These are phyloP conservation scores for Phymastichus coffea DNA, from an alignment of 1,140 invertebrate genomes.

Conservation along the genomic window DNA sequence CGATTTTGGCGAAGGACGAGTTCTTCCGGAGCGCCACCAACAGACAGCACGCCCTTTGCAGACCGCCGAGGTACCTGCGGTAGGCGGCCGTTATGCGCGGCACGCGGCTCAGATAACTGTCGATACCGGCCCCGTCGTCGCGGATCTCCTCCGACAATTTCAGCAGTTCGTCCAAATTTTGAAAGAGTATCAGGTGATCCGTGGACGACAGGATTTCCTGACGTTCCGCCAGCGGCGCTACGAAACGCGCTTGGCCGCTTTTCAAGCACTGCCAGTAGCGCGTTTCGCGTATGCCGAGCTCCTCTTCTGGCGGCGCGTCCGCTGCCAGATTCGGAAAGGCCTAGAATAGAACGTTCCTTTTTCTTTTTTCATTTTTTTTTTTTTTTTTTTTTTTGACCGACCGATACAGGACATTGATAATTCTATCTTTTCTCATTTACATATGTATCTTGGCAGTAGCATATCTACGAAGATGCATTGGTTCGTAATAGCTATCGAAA, in stretches of 20 bases:
- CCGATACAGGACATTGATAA: too few species aligned
- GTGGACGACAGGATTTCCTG: conserved; percentile 70
- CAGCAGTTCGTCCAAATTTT: conserved; percentile 79
- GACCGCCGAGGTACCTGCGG: conserved; percentile 76
- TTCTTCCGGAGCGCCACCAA: conserved; percentile 64
- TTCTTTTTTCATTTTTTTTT: conserved; percentile 16
- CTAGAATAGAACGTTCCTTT: conserved; percentile 28
- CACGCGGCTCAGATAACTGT: conserved; percentile 73
- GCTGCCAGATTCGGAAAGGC: conserved; percentile 55
- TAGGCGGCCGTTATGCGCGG: conserved; percentile 72
- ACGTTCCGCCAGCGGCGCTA: conserved; percentile 69
- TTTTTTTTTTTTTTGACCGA: too few species aligned
- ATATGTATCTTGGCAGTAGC: too few species aligned
- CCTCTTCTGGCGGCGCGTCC: conserved; percentile 60
- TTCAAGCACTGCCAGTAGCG: conserved; percentile 73
- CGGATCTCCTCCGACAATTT: conserved; percentile 77
- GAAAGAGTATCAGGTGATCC: conserved; percentile 77
- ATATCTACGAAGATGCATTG: too few species aligned
- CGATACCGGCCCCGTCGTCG: conserved; percentile 72
- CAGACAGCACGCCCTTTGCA: conserved; percentile 79
- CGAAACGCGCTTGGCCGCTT: conserved; percentile 73
- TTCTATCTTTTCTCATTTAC: too few species aligned
- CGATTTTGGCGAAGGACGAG: conserved; percentile 68
- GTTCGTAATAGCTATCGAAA: too few species aligned
- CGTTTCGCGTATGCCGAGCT: conserved; percentile 67